These are phyloP conservation scores for Atta cephalotes DNA, from an alignment of 1,140 invertebrate species.

Conservation along the genomic window DNA sequence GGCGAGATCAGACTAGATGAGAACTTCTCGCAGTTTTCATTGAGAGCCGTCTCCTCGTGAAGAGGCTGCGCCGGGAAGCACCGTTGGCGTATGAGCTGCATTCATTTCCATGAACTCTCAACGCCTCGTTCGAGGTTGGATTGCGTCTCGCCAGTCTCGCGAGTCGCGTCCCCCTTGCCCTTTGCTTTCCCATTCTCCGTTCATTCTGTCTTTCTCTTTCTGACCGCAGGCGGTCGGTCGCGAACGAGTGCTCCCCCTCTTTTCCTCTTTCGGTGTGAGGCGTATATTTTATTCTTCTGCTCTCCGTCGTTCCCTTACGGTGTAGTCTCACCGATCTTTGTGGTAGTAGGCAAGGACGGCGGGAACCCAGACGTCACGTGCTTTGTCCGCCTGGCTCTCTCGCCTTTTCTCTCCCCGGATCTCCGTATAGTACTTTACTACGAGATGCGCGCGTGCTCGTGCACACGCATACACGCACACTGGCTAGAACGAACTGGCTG, in stretches of 20 bases:
- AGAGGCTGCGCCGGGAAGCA: conserved; percentile 27
- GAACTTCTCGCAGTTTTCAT: conserved; percentile 5
- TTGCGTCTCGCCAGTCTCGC: conserved; percentile 37
- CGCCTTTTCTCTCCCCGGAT: conserved; percentile 48
- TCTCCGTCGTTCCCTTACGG: conserved; percentile 11
- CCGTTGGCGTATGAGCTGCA: conserved; percentile 32
- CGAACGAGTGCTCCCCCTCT: background rate
- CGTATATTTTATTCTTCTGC: conserved; percentile 45
- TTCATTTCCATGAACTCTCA: conserved; percentile 66
- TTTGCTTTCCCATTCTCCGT: background rate
- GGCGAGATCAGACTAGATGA: background rate
- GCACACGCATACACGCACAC: background rate
- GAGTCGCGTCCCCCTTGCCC: conserved; percentile 10
- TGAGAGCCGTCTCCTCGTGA: conserved; percentile 32
- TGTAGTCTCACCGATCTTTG: conserved; percentile 47
- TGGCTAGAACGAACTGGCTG: conserved; percentile 40
- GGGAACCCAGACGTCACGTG: conserved; percentile 78
- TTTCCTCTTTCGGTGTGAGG: conserved; percentile 15
- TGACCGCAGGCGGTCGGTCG: conserved; percentile 1
- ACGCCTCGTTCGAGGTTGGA: conserved; percentile 48
- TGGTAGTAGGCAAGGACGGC: conserved; percentile 66
- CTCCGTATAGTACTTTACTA: conserved; percentile 53
- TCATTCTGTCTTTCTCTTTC: background rate
- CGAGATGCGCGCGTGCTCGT: conserved; percentile 4
- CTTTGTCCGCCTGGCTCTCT: conserved; percentile 64